Base-by-base conservation (phyloP, 2,113 vertebrate genomes). In the Notarius lentiginosus region DNA sequence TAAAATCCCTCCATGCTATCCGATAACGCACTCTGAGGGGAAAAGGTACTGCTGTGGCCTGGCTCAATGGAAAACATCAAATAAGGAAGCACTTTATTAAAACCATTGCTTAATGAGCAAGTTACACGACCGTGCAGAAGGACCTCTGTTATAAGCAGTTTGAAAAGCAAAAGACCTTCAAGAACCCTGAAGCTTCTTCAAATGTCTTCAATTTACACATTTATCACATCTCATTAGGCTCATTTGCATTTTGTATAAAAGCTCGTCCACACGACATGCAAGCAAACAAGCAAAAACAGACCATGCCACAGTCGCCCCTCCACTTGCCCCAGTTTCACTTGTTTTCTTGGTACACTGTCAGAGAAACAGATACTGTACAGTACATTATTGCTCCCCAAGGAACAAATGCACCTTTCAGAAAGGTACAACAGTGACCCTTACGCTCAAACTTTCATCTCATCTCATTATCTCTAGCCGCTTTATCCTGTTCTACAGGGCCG, bases 271-370 rank as follows among this genome's bases (percentile, higher is more conserved):
- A 76, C 41, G 56, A 30, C 7, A 79, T 22, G 18, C 0, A 15
- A 30, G 76, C 7, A 73, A 79, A 27, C 15, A 30, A 30, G 10
- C 20, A 17, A 30, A 79, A 61, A 12, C 20, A 15, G 30, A 61
- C 27, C 7, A 61, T n/a, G 75, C 12, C 75, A 55, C 75, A 41
- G 30, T 12, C 61, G 79, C 30, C 27, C 79, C 27, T 61, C 56
- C 17, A 61, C 79, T 41, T 61, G 79, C 30, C 79, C 79, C 56
- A 81, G 79, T 81, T 80, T 80, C 79, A 22, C 55, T 80, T 80
- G 79, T 60, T 61, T 81, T 81, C 9, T 41, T 6, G 3, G 56
- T 61, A 61, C 18, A 24, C 56, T 47, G 30, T 61, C 60, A 61
- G 34, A 82, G 18, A 61, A 41, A 61, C 49, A 47, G 18, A 61